Base-by-base conservation (phyloP, 2,797 vertebrate species). In the Tenualosa ilisha region DNA sequence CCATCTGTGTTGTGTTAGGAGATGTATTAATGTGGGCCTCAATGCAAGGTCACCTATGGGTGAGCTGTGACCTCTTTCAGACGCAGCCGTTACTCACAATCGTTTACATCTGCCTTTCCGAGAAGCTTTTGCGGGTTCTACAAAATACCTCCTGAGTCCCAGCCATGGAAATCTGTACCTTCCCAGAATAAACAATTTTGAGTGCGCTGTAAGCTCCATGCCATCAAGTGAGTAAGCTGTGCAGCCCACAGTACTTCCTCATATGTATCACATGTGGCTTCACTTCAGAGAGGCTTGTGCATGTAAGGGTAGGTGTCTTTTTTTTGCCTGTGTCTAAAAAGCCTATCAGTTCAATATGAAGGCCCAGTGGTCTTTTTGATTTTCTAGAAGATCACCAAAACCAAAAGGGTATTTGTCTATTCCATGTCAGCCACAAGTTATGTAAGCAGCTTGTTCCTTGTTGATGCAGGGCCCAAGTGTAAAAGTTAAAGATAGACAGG, bases 1-100 rank as follows among this genome's bases (percentile, higher is more conserved):
- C 82, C 90, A 91, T 87, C 90, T 93, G 92, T 81, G 24, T 81
- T 88, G 83, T 17, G 83, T 93, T 89, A 89, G 53, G 31, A 37
- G 15, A 46, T 79, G 40, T 46, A 79, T 59, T 68, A 56, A 61
- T 72, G 43, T 63, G 20, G 26, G 22, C 17, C 82, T n/a, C 61
- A 53, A 0, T 13, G 50, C 54, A 63, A 59, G 68, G 81, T n/a
- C 4, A 79, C 72, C 40, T 46, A 79, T 79, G 37, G 72, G 40
- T 61, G 68, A 79, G n/a, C 51, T 49, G 81, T 61, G 84, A 86
- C 75, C 82, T 81, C 37, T 24, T 83, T 37, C 20, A 79, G 85
- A 84, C 68, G 51, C 13, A 53, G 83, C 75, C 61, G 51, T 85
- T 83, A 82, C 26, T 83, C 81, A 87, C 72, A 81, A 84, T 83